Evolutionary conservation across 2,797 vertebrate species (phyloP).

Genomic region (Mormyrops attenuatus): DNA sequence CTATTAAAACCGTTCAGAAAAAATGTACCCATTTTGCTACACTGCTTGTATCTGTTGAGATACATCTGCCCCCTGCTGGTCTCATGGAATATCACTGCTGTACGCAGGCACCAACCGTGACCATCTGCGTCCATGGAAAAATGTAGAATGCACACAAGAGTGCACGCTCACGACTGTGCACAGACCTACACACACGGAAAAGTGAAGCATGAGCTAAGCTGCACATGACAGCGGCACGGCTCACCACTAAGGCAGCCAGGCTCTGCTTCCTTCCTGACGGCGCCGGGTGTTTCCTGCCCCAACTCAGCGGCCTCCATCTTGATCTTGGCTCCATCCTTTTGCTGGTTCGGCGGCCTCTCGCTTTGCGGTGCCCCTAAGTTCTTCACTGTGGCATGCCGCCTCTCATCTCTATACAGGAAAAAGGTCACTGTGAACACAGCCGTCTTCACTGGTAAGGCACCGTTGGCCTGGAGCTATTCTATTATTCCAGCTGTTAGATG

Average conservation of each 20-base stretch:
- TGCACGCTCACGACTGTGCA: neutral
- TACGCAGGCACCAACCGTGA: neutral
- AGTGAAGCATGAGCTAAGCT: neutral
- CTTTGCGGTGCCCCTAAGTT: constrained; percentile 68
- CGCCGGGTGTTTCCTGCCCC: constrained; percentile 38
- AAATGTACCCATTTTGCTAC: neutral
- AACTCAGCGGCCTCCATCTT: constrained; percentile 55
- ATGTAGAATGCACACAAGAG: neutral
- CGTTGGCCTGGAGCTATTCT: neutral
- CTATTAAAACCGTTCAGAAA: neutral
- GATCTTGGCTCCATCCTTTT: constrained; percentile 56
- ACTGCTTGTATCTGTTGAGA: neutral
- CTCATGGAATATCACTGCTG: neutral
- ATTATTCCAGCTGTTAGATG: neutral
- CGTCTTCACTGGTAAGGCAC: neutral
- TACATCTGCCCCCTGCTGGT: neutral
- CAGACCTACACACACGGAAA: neutral
- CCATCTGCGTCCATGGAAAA: neutral
- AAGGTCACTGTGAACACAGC: neutral
- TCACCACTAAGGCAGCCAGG: constrained; percentile 56
- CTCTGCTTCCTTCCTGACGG: constrained; percentile 45
- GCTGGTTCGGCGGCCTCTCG: constrained; percentile 57
- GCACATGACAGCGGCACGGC: neutral
- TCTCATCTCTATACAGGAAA: constrained; percentile 69
- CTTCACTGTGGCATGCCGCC: constrained; percentile 61